Conservation (phyloP, 2,113 vertebrate genomes). For the Diadophis punctatus region DNA sequence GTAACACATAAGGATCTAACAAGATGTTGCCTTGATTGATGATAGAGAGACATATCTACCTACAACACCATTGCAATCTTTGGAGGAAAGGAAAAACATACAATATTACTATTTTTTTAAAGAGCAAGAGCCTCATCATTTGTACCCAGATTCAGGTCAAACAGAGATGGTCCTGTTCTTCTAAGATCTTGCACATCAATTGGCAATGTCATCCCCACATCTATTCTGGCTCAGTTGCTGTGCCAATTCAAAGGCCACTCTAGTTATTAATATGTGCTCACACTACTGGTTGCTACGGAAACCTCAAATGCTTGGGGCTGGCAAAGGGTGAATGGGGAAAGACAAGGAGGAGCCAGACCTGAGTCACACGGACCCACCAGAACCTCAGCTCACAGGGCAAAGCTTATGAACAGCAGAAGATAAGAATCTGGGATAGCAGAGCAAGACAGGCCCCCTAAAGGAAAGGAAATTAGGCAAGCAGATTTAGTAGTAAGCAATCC, state of each 20-base stretch:
- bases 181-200: conserved; percentile 40
- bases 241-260: conserved; percentile 63
- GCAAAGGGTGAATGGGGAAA: conserved; percentile 51
- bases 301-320: conserved; percentile 50
- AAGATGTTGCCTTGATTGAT: background rate
- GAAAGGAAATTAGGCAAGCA: background rate
- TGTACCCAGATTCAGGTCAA: background rate
- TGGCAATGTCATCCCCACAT: conserved; percentile 38
- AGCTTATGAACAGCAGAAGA: background rate
- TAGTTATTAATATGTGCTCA: conserved; percentile 65
- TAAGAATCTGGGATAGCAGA: background rate
- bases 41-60: background rate
- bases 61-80: background rate
- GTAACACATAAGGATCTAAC: background rate
- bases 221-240: conserved; percentile 66
- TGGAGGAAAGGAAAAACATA: background rate
- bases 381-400: conserved; percentile 22
- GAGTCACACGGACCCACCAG: conserved; percentile 34
- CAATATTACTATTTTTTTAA: background rate
- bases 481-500: background rate
- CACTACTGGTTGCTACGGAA: conserved; percentile 59
- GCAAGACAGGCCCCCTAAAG: background rate
- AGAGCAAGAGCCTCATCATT: background rate
- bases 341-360: conserved; percentile 34
- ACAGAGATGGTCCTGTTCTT: background rate